These are phyloP conservation scores for Centroberyx gerrardi DNA, from an alignment of 2,797 vertebrate species.

Conservation along the genomic window DNA sequence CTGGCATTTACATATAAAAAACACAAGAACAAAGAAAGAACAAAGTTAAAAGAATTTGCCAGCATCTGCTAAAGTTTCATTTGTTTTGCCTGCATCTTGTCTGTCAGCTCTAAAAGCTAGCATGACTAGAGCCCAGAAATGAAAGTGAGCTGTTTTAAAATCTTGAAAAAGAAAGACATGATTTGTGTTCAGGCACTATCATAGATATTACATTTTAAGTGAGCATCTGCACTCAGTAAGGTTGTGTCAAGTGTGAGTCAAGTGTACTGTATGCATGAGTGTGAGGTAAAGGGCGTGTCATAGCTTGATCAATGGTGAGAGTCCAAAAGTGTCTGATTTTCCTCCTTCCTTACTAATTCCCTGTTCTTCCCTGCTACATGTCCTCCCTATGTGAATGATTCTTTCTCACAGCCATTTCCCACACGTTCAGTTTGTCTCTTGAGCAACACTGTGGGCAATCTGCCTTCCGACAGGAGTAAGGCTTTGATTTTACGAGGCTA, in stretches of 20 bases:
- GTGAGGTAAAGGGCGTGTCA: slow-evolving; percentile 62
- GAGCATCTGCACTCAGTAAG: slow-evolving; percentile 52
- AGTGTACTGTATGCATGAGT: neutral
- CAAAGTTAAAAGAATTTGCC: neutral
- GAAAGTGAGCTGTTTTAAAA: slow-evolving; percentile 3
- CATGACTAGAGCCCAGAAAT: neutral
- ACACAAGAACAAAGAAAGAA: neutral
- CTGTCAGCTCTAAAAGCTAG: neutral
- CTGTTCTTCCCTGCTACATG: slow-evolving; percentile 62
- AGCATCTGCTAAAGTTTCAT: neutral
- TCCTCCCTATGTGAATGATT: slow-evolving; percentile 63
- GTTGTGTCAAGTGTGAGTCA: slow-evolving; percentile 54
- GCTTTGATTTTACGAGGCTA: slow-evolving; percentile 70
- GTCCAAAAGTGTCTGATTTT: slow-evolving; percentile 64
- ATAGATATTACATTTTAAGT: slow-evolving; percentile 50
- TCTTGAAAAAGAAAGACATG: slow-evolving; percentile 20
- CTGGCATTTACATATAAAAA: neutral
- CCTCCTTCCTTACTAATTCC: slow-evolving; percentile 69
- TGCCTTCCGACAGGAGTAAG: slow-evolving; percentile 53
- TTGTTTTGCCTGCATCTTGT: neutral
- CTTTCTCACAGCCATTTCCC: slow-evolving; percentile 82
- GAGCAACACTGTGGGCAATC: slow-evolving; percentile 45
- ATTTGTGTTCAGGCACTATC: slow-evolving; percentile 29
- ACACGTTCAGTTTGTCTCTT: slow-evolving; percentile 63
- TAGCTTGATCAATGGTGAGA: slow-evolving; percentile 70